Percentiles rank a stretch among this genome's conserved stretches.
Conservation (phyloP, 1,140 invertebrate genomes). For the Formica exsecta region DNA sequence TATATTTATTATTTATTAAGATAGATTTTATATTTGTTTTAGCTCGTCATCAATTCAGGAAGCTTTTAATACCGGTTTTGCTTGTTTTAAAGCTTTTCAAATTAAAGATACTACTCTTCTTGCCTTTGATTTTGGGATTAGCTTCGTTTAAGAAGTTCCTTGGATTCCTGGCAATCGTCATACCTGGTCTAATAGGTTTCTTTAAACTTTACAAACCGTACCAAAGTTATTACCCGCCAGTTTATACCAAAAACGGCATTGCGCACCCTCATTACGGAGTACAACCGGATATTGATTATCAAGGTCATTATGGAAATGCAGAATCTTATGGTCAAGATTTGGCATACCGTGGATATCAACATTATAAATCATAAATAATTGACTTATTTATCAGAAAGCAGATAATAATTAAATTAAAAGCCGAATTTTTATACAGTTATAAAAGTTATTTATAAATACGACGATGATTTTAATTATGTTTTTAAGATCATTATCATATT, state of each 20-base stretch:
- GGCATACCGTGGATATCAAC: constrained; percentile 90
- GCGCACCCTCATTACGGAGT: constrained; percentile 86
- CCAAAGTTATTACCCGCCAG: constrained; percentile 82
- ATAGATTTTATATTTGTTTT: constrained; percentile 75
- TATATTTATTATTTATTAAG: not conserved
- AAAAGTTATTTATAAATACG: not conserved
- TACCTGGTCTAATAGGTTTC: constrained; percentile 92
- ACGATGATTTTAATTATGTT: not conserved
- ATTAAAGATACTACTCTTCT: constrained; percentile 92
- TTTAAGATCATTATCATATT: not conserved
- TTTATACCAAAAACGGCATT: constrained; percentile 87
- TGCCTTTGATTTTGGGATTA: constrained; percentile 93
- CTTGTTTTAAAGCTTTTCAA: constrained; percentile 94
- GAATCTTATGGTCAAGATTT: constrained; percentile 89
- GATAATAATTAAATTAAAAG: not conserved
- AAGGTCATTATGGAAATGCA: constrained; percentile 83
- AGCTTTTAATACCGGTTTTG: constrained; percentile 93
- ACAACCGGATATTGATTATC: constrained; percentile 78
- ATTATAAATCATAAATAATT: constrained; percentile 80
- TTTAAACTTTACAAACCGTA: constrained; percentile 91
- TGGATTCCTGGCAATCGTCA: constrained; percentile 91
- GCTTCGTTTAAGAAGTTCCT: constrained; percentile 94
- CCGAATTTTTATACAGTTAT: not conserved
- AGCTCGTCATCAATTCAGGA: constrained; percentile 93
- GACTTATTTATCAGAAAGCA: constrained; percentile 1